A percentile compares a stretch with the other conserved stretches of the same genome.
Conservation (phyloP, 2,888 invertebrate genomes). For the Mythimna ferrago region DNA sequence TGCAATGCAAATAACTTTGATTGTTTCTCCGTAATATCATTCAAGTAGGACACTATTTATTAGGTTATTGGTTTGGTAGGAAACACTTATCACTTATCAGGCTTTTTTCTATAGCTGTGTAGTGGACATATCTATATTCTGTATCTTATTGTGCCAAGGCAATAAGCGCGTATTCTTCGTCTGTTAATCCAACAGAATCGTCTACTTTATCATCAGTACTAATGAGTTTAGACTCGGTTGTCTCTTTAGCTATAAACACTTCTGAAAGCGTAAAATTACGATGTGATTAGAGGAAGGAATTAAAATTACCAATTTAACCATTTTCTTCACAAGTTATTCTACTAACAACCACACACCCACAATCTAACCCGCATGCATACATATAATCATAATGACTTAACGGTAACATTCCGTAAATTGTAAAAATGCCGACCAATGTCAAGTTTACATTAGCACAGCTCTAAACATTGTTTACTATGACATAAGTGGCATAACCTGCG, state of each 20-base stretch:
- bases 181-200: neutral
- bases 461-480: conserved; percentile 65
- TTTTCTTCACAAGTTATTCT: neutral
- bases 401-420: conserved; percentile 40
- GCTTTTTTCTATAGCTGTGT: neutral
- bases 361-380: conserved; percentile 36
- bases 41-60: conserved; percentile 51
- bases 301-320: neutral
- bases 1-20: conserved; percentile 64
- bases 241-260: neutral
- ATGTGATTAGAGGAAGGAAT: neutral
- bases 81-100: conserved; percentile 5
- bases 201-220: neutral
- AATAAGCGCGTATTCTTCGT: neutral
- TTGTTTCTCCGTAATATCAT: conserved; percentile 57
- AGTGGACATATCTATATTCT: no score
- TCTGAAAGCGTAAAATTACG: neutral
- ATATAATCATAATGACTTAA: conserved; percentile 31
- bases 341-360: neutral
- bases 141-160: neutral
- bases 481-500: conserved; percentile 67
- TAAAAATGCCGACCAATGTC: conserved; percentile 52
- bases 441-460: conserved; percentile 59
- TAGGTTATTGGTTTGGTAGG: conserved; percentile 48
- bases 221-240: neutral